A percentile compares a stretch with the other conserved stretches of the same genome.
These are phyloP conservation scores for Nasonia vitripennis DNA, from an alignment of 1,140 invertebrate species.

Conservation along the genomic window DNA sequence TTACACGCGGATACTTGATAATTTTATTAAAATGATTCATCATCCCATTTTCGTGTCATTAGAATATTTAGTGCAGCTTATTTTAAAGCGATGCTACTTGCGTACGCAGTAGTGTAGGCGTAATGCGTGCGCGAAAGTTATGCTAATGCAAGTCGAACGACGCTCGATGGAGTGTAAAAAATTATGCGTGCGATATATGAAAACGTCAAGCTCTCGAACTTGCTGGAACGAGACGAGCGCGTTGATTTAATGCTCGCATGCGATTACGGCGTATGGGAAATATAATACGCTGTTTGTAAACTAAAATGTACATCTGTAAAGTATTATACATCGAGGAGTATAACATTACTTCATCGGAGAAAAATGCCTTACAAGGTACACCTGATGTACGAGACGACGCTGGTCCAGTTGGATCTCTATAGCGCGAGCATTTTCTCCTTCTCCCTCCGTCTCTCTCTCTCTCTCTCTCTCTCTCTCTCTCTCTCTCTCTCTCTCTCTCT, in stretches of 20 bases:
- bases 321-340: too few relatives aligned
- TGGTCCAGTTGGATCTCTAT: too few relatives aligned
- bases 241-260: too few relatives aligned
- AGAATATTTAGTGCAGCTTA: background rate
- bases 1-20: background rate
- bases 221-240: background rate
- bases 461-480: background rate
- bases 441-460: too few relatives aligned
- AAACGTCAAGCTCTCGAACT: background rate
- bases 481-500: too few relatives aligned
- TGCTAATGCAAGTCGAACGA: slow-evolving; percentile 16
- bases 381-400: background rate
- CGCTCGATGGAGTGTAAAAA: background rate
- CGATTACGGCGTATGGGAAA: too few relatives aligned
- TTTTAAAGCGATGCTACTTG: background rate
- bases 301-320: too few relatives aligned
- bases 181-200: background rate
- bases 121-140: background rate
- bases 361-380: background rate
- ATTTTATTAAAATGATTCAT: slow-evolving; percentile 6
- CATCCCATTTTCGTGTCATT: background rate
- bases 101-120: too few relatives aligned
- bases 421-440: background rate
- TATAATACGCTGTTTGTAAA: too few relatives aligned
- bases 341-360: background rate